These are phyloP conservation scores for Etheostoma cragini DNA, from an alignment of 2,113 vertebrate species.

Conservation along the genomic window DNA sequence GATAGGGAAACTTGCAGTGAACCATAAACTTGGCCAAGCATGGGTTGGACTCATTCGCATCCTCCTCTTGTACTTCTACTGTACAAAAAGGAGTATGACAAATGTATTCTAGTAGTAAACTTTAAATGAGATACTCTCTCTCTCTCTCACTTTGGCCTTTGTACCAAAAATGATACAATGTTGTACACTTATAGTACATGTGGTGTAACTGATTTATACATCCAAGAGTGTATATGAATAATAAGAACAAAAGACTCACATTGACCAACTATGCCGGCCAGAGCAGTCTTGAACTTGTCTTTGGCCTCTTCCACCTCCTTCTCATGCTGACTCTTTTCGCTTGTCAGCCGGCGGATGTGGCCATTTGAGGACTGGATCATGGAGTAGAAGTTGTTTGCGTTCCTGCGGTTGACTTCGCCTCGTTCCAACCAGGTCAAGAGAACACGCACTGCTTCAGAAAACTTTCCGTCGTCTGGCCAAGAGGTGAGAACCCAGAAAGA, in stretches of 20 bases:
- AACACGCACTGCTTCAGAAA: conserved; percentile 92
- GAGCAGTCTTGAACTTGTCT: conserved; percentile 94
- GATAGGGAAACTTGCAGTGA: conserved; percentile 33
- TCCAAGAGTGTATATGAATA: neutral
- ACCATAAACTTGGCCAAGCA: conserved; percentile 11
- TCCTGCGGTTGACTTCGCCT: conserved; percentile 95
- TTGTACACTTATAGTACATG: conserved; percentile 5
- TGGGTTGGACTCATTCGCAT: conserved; percentile 13
- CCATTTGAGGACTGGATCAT: conserved; percentile 98
- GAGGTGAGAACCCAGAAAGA: neutral
- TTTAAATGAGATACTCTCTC: neutral
- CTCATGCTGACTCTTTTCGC: conserved; percentile 92
- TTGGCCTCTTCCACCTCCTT: conserved; percentile 98
- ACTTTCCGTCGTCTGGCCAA: conserved; percentile 90
- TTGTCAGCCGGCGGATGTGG: conserved; percentile 91
- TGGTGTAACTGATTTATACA: neutral
- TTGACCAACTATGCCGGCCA: conserved; percentile 92
- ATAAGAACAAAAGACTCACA: conserved; percentile 64
- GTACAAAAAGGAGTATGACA: conserved; percentile 3
- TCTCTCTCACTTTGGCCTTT: neutral
- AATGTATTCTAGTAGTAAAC: neutral
- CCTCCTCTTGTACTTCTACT: conserved; percentile 9
- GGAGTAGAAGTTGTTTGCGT: conserved; percentile 97
- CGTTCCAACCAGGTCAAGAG: conserved; percentile 95
- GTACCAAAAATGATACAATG: neutral